These are phyloP conservation scores for Nephrotoma appendiculata DNA, from an alignment of 2,888 invertebrate genomes.

Conservation along the genomic window DNA sequence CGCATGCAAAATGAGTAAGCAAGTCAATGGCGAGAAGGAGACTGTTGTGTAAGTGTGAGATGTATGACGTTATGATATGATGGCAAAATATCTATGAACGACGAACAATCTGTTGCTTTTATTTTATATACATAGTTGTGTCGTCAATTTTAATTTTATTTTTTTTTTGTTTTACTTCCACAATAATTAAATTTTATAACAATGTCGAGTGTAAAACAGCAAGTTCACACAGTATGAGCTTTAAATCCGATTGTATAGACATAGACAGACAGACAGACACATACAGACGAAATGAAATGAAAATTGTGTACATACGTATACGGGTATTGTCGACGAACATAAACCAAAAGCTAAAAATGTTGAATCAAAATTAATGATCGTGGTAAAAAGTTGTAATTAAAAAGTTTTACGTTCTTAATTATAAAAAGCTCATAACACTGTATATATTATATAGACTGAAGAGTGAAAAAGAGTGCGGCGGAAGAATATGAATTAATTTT, in stretches of 20 bases:
- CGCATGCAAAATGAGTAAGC: background rate
- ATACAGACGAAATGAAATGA: background rate
- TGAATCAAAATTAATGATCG: background rate
- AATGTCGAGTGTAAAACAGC: too few relatives aligned
- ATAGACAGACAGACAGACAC: too few relatives aligned
- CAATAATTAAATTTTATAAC: background rate
- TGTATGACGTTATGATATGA: background rate
- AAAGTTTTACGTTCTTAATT: background rate
- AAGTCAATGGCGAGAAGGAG: background rate
- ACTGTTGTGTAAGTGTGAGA: background rate
- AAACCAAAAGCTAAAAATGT: background rate
- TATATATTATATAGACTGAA: background rate
- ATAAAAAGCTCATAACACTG: background rate
- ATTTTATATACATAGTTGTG: too few relatives aligned
- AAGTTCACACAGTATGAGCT: too few relatives aligned
- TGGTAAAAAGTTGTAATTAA: background rate
- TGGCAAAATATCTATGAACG: background rate
- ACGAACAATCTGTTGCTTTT: background rate
- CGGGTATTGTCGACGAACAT: too few relatives aligned
- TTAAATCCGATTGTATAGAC: too few relatives aligned
- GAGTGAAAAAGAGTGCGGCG: background rate
- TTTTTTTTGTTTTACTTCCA: background rate
- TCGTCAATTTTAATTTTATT: too few relatives aligned
- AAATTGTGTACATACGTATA: background rate
- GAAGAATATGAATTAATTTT: background rate